These are phyloP conservation scores for Eilema sororculum DNA, from an alignment of 2,888 invertebrate genomes.

Conservation along the genomic window DNA sequence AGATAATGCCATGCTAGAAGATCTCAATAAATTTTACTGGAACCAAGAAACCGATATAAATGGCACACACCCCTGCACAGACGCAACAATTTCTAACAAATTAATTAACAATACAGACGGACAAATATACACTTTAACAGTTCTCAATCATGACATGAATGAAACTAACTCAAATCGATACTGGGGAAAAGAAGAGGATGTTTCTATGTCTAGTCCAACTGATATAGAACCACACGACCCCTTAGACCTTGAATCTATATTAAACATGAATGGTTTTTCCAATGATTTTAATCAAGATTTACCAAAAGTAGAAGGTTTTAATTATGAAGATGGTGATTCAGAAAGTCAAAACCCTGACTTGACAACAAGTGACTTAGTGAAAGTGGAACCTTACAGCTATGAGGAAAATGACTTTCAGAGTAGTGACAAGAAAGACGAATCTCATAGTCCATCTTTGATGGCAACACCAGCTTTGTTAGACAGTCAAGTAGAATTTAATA, in stretches of 20 bases:
- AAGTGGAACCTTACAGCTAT: slow-evolving; percentile 79
- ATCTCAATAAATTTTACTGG: slow-evolving; percentile 95
- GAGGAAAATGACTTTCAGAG: slow-evolving; percentile 76
- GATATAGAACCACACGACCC: slow-evolving; percentile 88
- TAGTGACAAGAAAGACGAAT: slow-evolving; percentile 80
- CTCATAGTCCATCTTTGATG: slow-evolving; percentile 74
- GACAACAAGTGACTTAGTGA: slow-evolving; percentile 87
- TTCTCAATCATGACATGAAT: slow-evolving; percentile 93
- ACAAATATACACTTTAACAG: slow-evolving; percentile 94
- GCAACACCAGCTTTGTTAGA: slow-evolving; percentile 86
- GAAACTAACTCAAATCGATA: slow-evolving; percentile 89
- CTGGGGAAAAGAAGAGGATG: slow-evolving; percentile 89
- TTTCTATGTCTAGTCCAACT: slow-evolving; percentile 87
- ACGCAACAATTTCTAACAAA: slow-evolving; percentile 84
- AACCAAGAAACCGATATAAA: slow-evolving; percentile 88
- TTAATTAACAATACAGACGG: slow-evolving; percentile 90
- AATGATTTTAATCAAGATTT: slow-evolving; percentile 88
- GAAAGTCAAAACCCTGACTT: slow-evolving; percentile 92
- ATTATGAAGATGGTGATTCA: slow-evolving; percentile 92
- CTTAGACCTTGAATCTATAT: slow-evolving; percentile 93
- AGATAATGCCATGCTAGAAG: slow-evolving; percentile 92
- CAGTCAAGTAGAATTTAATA: slow-evolving; percentile 86
- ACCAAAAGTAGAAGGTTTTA: slow-evolving; percentile 91
- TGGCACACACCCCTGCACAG: slow-evolving; percentile 81
- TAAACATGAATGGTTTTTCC: slow-evolving; percentile 90